These are phyloP conservation scores for Donacobius atricapilla DNA, from an alignment of 2,113 vertebrate species.

Conservation along the genomic window DNA sequence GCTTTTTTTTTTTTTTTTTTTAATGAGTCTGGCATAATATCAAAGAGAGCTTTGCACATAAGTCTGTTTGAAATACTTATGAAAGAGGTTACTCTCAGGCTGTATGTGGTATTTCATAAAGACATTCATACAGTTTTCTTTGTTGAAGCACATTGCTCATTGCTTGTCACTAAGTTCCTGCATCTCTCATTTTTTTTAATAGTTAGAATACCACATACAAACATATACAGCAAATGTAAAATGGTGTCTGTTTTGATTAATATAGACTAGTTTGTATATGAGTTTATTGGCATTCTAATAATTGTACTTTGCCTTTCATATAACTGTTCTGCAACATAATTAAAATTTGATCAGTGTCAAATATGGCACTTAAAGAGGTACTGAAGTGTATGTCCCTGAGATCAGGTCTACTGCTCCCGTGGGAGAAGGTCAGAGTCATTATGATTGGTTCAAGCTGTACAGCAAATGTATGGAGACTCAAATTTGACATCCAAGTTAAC, in stretches of 20 bases:
- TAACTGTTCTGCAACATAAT: not conserved
- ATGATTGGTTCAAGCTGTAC: not conserved
- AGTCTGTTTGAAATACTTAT: not conserved
- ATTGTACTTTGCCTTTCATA: not conserved
- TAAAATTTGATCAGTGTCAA: not conserved
- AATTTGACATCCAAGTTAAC: not conserved
- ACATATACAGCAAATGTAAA: not conserved
- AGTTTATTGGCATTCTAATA: not conserved
- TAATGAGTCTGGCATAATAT: not conserved
- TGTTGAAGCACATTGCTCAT: not conserved
- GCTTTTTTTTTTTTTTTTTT: not conserved
- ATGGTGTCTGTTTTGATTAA: not conserved
- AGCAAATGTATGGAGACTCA: not conserved
- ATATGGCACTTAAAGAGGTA: not conserved
- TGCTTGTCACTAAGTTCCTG: not conserved
- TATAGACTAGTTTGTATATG: not conserved
- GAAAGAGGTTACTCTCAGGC: not conserved
- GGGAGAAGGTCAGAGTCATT: not conserved
- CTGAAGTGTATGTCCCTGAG: not conserved
- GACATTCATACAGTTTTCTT: not conserved
- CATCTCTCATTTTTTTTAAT: not conserved
- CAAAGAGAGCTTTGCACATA: not conserved
- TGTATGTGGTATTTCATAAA: not conserved
- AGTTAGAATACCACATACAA: not conserved
- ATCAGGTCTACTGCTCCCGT: not conserved